phyloP scores from a whole-genome alignment of 2,113 vertebrate genomes.

The Oncorhynchus clarkii region DNA sequence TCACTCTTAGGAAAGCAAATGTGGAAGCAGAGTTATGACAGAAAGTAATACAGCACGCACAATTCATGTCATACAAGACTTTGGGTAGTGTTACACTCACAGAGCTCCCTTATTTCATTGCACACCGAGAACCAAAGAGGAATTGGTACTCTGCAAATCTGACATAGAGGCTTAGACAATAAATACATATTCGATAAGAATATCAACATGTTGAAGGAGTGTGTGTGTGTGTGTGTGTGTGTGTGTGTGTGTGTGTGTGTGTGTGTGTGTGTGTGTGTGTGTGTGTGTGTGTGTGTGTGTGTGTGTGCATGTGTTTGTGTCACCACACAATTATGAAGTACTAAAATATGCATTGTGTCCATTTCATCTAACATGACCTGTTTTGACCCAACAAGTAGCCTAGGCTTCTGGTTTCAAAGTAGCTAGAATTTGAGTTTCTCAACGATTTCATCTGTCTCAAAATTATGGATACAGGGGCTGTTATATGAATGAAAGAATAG shows the following conservation, averaged over 20 bases:
- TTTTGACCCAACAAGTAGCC: background rate
- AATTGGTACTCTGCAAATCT: background rate
- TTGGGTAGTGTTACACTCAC: background rate
- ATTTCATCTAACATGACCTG: background rate
- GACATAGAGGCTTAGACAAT: background rate
- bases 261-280: too few relatives aligned
- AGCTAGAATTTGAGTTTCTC: background rate
- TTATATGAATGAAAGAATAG: too few relatives aligned
- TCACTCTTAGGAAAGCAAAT: too few relatives aligned
- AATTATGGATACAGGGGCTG: too few relatives aligned
- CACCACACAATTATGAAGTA: too few relatives aligned
- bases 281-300: too few relatives aligned
- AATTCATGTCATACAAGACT: background rate
- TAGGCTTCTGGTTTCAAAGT: background rate
- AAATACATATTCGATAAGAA: too few relatives aligned
- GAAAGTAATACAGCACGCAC: conserved; percentile 4
- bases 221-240: too few relatives aligned
- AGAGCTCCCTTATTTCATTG: background rate
- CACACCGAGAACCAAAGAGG: background rate
- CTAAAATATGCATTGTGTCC: too few relatives aligned
- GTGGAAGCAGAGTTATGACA: conserved; percentile 15
- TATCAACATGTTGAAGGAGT: background rate
- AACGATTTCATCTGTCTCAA: too few relatives aligned
- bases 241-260: too few relatives aligned
- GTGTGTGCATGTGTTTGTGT: too few relatives aligned